phyloP scores from a whole-genome alignment of 2,888 invertebrate species.

The Dynastes grantii region DNA sequence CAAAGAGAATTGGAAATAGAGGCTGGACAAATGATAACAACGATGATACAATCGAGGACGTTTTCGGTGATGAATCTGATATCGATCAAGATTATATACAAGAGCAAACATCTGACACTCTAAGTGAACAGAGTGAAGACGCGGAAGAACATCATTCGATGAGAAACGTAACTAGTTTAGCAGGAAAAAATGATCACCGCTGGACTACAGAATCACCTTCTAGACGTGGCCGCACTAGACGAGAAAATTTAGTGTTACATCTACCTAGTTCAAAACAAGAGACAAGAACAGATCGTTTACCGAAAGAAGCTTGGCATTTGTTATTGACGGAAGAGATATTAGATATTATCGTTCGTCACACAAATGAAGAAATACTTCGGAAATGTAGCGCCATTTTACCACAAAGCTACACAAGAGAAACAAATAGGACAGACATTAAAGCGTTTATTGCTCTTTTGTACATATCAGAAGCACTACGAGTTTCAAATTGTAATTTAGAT shows the following conservation, averaged over 20 bases:
- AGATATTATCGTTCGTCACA: too few species aligned
- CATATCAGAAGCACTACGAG: constrained; percentile 45
- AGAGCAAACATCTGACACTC: constrained; percentile 22
- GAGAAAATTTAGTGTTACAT: constrained; percentile 46
- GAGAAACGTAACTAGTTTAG: constrained; percentile 29
- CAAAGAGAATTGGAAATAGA: constrained; percentile 7
- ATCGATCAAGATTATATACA: background rate
- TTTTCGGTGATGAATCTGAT: constrained; percentile 37
- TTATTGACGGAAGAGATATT: too few species aligned
- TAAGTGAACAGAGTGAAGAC: constrained; percentile 23
- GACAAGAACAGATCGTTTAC: constrained; percentile 22
- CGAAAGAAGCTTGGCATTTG: too few species aligned
- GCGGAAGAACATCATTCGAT: constrained; percentile 7
- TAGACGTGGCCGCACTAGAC: constrained; percentile 43
- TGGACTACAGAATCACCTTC: constrained; percentile 47
- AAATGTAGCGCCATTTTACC: constrained; percentile 23
- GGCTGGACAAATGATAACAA: constrained; percentile 21
- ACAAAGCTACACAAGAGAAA: constrained; percentile 39
- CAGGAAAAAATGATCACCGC: constrained; percentile 38
- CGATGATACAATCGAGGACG: constrained; percentile 25
- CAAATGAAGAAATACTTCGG: background rate
- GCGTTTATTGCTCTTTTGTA: constrained; percentile 49
- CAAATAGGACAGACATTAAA: constrained; percentile 50
- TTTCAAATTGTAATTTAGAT: constrained; percentile 44
- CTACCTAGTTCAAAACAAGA: constrained; percentile 44